These are phyloP conservation scores for Melitaea athalia DNA, from an alignment of 2,888 invertebrate species.

Conservation along the genomic window DNA sequence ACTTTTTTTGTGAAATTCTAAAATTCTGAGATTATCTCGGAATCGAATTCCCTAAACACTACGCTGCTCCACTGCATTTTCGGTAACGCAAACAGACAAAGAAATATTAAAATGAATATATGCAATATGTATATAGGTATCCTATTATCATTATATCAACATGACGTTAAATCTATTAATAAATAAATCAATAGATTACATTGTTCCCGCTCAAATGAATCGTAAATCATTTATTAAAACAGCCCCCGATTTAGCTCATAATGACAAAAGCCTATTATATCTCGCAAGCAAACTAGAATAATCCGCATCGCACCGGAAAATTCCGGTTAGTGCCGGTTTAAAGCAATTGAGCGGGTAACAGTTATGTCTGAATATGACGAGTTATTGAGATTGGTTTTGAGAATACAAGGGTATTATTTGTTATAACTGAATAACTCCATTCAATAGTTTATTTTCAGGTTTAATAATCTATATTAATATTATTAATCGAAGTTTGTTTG, in stretches of 20 bases:
- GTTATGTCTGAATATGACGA: conserved; percentile 14
- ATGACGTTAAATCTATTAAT: too few species aligned
- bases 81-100: too few species aligned
- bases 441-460: background rate
- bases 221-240: background rate
- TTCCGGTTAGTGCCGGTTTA: conserved; percentile 28
- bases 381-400: conserved; percentile 11
- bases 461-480: background rate
- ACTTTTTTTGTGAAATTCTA: too few species aligned
- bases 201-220: background rate
- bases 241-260: conserved; percentile 1
- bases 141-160: too few species aligned
- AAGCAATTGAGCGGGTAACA: conserved; percentile 27
- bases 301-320: conserved; percentile 23
- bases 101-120: too few species aligned
- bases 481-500: too few species aligned
- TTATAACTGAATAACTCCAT: background rate
- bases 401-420: background rate
- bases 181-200: background rate
- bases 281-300: background rate
- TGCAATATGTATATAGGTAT: too few species aligned
- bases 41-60: too few species aligned
- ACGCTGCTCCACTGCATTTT: too few species aligned
- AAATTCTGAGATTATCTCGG: too few species aligned
- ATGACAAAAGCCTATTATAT: conserved; percentile 3